phyloP scores from a whole-genome alignment of 2,888 invertebrate species.

The Andrena trimmerana region DNA sequence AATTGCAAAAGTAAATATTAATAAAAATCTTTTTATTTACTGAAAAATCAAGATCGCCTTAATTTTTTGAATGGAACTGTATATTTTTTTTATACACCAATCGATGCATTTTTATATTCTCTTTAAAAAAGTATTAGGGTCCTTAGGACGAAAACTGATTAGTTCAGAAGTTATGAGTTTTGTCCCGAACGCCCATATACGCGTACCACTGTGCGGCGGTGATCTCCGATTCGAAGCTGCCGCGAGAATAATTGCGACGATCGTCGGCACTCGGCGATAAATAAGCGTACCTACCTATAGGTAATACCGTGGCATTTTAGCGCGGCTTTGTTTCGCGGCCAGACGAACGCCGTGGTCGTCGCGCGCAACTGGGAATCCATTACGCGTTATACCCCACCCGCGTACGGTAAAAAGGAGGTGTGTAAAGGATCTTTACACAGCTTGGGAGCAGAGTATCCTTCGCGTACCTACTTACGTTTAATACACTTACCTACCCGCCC shows the following conservation, averaged over 20 bases:
- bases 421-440: conserved; percentile 26
- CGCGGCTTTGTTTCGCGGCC: conserved; percentile 18
- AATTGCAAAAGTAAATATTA: no score
- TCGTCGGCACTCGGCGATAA: conserved; percentile 22
- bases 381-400: conserved; percentile 25
- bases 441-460: conserved; percentile 7
- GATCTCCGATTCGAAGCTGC: conserved; percentile 16
- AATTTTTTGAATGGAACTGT: no score
- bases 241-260: conserved; percentile 38
- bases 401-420: background rate
- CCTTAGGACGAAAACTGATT: no score
- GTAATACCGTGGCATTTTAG: conserved; percentile 17
- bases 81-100: no score
- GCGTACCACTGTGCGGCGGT: no score
- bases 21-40: no score
- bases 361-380: conserved; percentile 31
- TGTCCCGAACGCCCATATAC: no score
- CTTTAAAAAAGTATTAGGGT: no score
- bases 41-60: no score
- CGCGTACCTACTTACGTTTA: conserved; percentile 28
- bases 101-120: no score
- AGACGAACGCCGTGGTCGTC: conserved; percentile 5
- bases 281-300: conserved; percentile 12
- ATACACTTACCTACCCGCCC: background rate
- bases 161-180: no score